Evolutionary conservation across 2,797 vertebrate genomes (phyloP).

Genomic region (Nannoperca obscura): DNA sequence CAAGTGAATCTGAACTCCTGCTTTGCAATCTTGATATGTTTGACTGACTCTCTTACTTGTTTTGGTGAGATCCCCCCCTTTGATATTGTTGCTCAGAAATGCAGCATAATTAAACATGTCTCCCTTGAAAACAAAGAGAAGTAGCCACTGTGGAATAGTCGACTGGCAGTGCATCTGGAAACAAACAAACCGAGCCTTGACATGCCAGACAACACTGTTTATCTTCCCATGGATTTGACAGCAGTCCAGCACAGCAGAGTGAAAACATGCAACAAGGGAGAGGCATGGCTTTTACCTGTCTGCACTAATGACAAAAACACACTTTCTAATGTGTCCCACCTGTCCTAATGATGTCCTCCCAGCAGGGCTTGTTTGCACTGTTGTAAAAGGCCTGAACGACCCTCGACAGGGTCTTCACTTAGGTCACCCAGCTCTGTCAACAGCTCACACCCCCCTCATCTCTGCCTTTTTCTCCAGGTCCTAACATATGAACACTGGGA

Average conservation of each 20-base stretch:
- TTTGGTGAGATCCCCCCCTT: neutral
- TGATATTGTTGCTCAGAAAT: neutral
- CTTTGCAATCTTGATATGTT: constrained; percentile 1
- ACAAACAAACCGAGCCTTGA: constrained; percentile 5
- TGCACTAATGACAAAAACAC: constrained; percentile 75
- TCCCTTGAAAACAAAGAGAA: neutral
- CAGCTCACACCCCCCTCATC: constrained; percentile 2
- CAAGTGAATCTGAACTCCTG: neutral
- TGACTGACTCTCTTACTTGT: neutral
- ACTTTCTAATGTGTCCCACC: constrained; percentile 68
- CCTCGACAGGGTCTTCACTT: constrained; percentile 25
- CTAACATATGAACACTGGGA: neutral
- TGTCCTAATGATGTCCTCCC: constrained; percentile 62
- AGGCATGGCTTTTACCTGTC: constrained; percentile 9
- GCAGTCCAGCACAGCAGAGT: constrained; percentile 27
- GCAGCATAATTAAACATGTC: neutral
- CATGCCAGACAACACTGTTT: constrained; percentile 31
- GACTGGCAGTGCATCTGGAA: neutral
- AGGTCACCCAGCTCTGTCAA: constrained; percentile 5
- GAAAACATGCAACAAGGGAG: constrained; percentile 35
- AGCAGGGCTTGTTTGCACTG: constrained; percentile 68
- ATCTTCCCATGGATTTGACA: constrained; percentile 39
- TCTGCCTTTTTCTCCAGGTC: too few relatives aligned
- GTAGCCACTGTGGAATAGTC: neutral
- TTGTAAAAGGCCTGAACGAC: constrained; percentile 52